Evolutionary conservation across 2,113 vertebrate species (phyloP).

Genomic region (Oncorhynchus tshawytscha): DNA sequence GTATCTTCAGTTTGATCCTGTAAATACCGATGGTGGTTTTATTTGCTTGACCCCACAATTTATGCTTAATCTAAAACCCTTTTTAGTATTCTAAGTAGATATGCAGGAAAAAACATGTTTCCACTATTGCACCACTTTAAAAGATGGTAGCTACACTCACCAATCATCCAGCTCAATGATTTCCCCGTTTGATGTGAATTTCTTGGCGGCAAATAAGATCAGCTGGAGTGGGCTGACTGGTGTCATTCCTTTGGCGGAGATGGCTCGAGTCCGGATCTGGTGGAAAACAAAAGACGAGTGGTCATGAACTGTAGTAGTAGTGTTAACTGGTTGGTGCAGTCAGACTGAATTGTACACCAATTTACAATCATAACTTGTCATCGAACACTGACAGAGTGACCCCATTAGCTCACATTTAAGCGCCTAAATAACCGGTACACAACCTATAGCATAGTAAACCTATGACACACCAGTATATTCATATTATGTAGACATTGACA

Average conservation of each 20-base stretch:
- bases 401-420: no score
- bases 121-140: neutral
- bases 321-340: neutral
- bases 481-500: no score
- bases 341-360: neutral
- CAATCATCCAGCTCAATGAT: constrained; percentile 87
- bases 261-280: constrained; percentile 93
- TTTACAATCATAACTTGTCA: neutral
- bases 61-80: neutral
- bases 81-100: neutral
- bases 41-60: neutral
- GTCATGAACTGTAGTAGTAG: neutral
- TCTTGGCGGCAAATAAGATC: constrained; percentile 92
- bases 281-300: constrained; percentile 13
- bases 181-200: constrained; percentile 82
- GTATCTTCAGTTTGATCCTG: constrained; percentile 86
- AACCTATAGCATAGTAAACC: neutral
- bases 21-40: constrained; percentile 28
- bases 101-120: neutral
- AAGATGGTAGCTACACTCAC: constrained; percentile 61
- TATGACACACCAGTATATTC: no score
- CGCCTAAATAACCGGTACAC: neutral
- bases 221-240: constrained; percentile 92
- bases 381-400: no score
- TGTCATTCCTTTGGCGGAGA: constrained; percentile 96